Base-by-base conservation (phyloP, 2,797 vertebrate species). In the Falco biarmicus region DNA sequence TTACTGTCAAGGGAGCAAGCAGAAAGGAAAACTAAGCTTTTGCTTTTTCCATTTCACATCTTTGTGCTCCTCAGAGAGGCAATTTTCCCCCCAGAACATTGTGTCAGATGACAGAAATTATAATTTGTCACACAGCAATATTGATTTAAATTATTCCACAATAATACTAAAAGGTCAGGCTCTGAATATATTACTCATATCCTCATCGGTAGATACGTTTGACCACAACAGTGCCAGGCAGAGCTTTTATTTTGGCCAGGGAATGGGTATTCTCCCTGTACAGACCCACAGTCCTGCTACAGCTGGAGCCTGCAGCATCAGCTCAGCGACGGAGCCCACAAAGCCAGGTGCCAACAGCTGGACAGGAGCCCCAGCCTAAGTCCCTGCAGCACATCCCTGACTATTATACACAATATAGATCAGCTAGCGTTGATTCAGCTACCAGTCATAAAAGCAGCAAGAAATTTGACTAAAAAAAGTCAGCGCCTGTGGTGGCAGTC, bases 21-120 rank as follows among this genome's bases (percentile, higher is more conserved):
- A 83, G 60, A 89, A 90, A 66, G 15, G 43, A 92, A 90, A 91
- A 70, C 7, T 5, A 41, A 70, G 32, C 14, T 90, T 93, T 63
- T 68, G 13, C 75, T 57, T 1, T 25, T 94, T 81, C 14, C 32
- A n/a, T 87, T 66, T 63, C 78, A 84, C 9, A 53, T 94, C 78
- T 70, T 70, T 86, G 19, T 41, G 21, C 50, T 88, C 45, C 56
- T 64, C 54, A 60, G 77, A 86, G 53, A 64, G 28, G 20, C n/a
- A 77, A 11, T 41, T 66, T 86, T 68, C 61, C 3, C 45, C 29
- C 37, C 9, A 56, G 71, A 95, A 82, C 17, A 21, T 41, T 77
- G 31, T 68, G 80, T 89, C 89, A 93, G 54, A 88, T 77, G 41
- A 53, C 47, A 66, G 90, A 95, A 94, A 96, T 92, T 53, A 86